Base-by-base conservation (phyloP, 2,888 invertebrate species). In the Thalpophila matura region DNA sequence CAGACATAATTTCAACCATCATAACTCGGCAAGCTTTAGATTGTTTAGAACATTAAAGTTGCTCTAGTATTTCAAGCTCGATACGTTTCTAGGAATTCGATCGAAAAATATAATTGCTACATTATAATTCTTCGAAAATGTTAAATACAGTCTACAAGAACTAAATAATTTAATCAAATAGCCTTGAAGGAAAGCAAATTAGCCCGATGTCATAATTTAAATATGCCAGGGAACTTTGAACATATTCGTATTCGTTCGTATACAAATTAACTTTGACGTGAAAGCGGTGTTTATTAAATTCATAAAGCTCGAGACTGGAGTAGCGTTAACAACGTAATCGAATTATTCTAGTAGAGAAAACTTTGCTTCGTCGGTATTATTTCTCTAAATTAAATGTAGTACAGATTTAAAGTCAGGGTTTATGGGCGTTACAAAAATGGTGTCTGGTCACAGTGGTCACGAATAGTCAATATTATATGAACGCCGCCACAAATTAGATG, bases 201-300 rank as follows among this genome's bases (percentile, higher is more conserved):
- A 33, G 43, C 26, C 35, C n/a, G 35, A 55, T 56, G 50, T 42
- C n/a, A 33, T 49, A 29, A 53, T 49, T 51, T 69, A 72, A 65
- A 65, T 49, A 65, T 18, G 38, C 43, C 35, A n/a, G 46, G 7
- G 9, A 42, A 56, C 47, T 59, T 16, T 18, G 10, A 51, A 27
- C 43, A 38, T 37, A 57, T 54, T 62, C 50, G 55, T 56, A n/a
- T n/a, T n/a, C n/a, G n/a, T n/a, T n/a, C n/a, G n/a, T n/a, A n/a
- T n/a, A 42, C 54, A 50, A 51, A 45, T 55, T 55, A 54, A 75
- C 49, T 75, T 63, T 64, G 71, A 57, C 65, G 54, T 37, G 24
- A 70, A 57, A 57, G 45, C 59, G 26, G 54, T 65, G 76, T 70
- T 75, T 64, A 77, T 74, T 69, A 66, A 64, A 77, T 74, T 64